Evolutionary conservation across 2,888 invertebrate genomes (phyloP).

Genomic region (Clunio marinus): DNA sequence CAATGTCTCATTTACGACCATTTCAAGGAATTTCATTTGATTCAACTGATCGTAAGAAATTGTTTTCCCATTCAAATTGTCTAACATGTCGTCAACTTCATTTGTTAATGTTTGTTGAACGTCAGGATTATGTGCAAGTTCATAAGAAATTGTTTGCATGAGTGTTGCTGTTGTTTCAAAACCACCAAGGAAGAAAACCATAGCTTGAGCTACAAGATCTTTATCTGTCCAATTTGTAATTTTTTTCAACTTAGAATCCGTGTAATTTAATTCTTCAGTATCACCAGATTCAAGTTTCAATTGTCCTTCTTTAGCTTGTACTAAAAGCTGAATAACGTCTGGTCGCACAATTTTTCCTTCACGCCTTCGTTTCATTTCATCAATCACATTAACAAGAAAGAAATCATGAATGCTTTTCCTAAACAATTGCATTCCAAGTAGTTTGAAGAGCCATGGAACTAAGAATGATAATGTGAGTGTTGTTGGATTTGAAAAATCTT

Average conservation of each 20-base stretch:
- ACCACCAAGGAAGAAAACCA: conserved; percentile 57
- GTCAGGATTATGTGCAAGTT: conserved; percentile 58
- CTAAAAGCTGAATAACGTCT: conserved; percentile 43
- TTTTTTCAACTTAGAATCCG: conserved; percentile 11
- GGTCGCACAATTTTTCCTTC: conserved; percentile 41
- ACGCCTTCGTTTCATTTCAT: conserved; percentile 41
- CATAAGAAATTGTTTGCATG: conserved; percentile 55
- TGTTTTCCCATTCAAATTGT: conserved; percentile 49
- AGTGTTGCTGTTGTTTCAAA: conserved; percentile 54
- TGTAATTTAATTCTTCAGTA: conserved; percentile 4
- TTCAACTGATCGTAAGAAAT: conserved; percentile 55
- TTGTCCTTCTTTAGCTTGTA: conserved; percentile 42
- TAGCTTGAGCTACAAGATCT: conserved; percentile 40
- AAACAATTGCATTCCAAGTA: neutral
- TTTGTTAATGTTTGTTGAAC: conserved; percentile 55
- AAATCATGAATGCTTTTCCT: conserved; percentile 38
- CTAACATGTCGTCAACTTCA: conserved; percentile 55
- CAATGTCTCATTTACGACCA: conserved; percentile 57
- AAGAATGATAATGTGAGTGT: neutral
- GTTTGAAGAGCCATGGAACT: neutral
- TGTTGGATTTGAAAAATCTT: neutral
- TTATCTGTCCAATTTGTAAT: conserved; percentile 19
- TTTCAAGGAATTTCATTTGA: conserved; percentile 59
- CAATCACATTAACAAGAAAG: conserved; percentile 41
- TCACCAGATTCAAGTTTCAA: conserved; percentile 38